Base-by-base conservation (phyloP, 2,113 vertebrate genomes). In the Periophthalmus modestus region DNA sequence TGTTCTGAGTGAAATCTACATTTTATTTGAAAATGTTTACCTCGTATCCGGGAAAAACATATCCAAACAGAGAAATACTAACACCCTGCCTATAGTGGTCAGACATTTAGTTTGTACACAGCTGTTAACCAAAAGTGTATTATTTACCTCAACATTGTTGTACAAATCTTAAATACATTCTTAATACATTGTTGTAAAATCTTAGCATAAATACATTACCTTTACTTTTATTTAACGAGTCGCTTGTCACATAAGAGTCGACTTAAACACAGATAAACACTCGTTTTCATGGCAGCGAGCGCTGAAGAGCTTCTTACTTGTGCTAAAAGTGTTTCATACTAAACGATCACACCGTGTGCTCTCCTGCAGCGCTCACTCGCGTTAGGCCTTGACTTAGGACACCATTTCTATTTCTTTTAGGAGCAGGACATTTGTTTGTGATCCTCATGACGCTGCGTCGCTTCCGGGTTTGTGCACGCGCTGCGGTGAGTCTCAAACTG, bases 381-480 rank as follows among this genome's bases (percentile, higher is more conserved):
- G 52, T 62, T 21, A 80, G 21, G 52, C 12, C 18, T 39, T 43
- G 19, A 43, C 36, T 66, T 19, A 50, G 39, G 48, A 72, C 63
- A 4, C 28, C 88, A 88, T 89, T 81, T 80, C 85, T 21, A 55
- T 21, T 43, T 71, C 52, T 5, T 16, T 58, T 62, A 10, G 34
- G 18, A 55, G 58, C 68, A n/a, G 11, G 28, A 68, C 72, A 46
- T 48, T 57, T 87, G 85, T 91, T 89, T 89, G 21, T 55, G 52
- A 86, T 72, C 78, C 70, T 84, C 78, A 71, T 69, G 58, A 72
- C 73, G 61, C 74, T 24, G 47, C 23, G 7, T 2, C 3, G 39
- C 28, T 84, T 91, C 86, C 83, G 78, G 52, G 71, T 78, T 36
- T n/a, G 9, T 54, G 48, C 43, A 47, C 4, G 43, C 6, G 24